A percentile compares a stretch with the other conserved stretches of the same genome.
Conservation (phyloP, 2,888 invertebrate species). For the Temnothorax unifasciatus region DNA sequence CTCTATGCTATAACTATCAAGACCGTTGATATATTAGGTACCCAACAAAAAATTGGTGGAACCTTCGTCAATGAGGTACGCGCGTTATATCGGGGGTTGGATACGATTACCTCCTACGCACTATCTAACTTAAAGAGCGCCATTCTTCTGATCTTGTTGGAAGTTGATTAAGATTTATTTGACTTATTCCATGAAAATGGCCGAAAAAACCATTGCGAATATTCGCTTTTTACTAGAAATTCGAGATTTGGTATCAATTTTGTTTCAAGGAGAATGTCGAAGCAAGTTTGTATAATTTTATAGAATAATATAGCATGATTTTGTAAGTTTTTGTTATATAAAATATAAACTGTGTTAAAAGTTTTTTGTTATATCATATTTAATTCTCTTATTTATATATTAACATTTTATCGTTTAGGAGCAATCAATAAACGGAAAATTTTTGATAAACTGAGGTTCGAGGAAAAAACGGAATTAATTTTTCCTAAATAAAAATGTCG, state of each 20-base stretch:
- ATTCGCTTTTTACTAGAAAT: neutral
- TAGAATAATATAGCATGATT: neutral
- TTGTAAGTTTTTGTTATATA: neutral
- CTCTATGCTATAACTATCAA: neutral
- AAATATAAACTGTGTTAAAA: neutral
- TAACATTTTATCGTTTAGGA: neutral
- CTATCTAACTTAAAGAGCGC: neutral
- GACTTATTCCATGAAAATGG: neutral
- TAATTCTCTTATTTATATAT: neutral
- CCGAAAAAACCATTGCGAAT: neutral
- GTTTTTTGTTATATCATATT: neutral
- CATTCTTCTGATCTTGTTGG: neutral
- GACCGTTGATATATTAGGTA: conserved; percentile 13
- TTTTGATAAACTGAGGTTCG: neutral
- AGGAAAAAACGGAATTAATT: neutral
- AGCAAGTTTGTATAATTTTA: neutral
- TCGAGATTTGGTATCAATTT: neutral
- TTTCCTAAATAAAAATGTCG: neutral
- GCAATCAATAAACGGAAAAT: neutral
- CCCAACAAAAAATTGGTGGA: neutral
- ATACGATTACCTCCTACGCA: neutral
- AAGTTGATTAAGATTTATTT: conserved; percentile 35
- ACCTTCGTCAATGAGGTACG: neutral
- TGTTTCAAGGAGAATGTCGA: neutral
- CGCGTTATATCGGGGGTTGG: neutral